phyloP scores from a whole-genome alignment of 2,113 vertebrate species.

The Meriones unguiculatus region DNA sequence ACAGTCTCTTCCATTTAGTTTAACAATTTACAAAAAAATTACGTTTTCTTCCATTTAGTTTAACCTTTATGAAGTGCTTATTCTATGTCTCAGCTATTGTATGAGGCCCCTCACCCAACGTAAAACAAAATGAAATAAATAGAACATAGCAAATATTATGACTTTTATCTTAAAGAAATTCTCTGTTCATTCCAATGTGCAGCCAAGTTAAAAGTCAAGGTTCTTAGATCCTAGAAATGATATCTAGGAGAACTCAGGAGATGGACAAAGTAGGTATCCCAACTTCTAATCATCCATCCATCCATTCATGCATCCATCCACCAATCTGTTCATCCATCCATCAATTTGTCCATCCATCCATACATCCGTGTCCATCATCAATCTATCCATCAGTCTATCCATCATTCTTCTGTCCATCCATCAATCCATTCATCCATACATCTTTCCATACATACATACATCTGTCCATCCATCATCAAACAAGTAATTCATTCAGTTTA shows the following conservation, averaged over 20 bases:
- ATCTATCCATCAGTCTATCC: neutral
- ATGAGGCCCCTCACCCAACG: neutral
- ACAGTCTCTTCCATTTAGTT: conserved; percentile 8
- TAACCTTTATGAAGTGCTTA: neutral
- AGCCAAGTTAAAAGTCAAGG: neutral
- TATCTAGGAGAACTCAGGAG: neutral
- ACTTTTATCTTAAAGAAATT: neutral
- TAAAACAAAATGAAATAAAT: neutral
- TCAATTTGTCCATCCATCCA: rapidly evolving
- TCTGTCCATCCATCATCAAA: neutral
- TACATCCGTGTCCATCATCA: rapidly evolving
- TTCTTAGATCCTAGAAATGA: neutral
- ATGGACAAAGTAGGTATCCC: neutral
- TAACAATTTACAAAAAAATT: neutral
- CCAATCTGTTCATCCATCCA: no score
- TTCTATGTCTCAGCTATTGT: neutral
- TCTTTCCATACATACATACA: rapidly evolving
- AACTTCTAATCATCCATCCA: rapidly evolving
- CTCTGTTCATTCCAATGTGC: neutral
- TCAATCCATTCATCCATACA: rapidly evolving
- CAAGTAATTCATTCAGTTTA: neutral
- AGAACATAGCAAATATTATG: neutral
- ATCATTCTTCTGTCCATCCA: neutral
- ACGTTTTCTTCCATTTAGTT: conserved; percentile 19
- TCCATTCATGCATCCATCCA: no score